Evolutionary conservation across 2,113 vertebrate species (phyloP), one percentile per base, ranked within the genome.

Genomic region (Petrocephalus microphthalmus): DNA sequence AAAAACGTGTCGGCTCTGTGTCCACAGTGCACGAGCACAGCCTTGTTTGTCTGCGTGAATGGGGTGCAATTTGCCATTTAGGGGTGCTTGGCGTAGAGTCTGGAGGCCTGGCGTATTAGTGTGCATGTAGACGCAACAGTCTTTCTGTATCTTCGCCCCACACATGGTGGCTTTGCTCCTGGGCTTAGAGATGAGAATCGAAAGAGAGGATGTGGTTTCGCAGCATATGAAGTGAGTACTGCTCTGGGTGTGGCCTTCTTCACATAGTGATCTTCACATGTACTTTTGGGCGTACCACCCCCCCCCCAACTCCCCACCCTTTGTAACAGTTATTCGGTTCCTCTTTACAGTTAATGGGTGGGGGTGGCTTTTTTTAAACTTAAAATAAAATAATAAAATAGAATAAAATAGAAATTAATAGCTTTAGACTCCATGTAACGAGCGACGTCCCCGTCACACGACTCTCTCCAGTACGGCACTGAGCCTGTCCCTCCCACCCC

Each of bases 161-260:
- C 53, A 29, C 11, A 20, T 29, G 71, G 42, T 19, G 54, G 45
- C 25, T 78, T 2, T 2, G 7, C 6, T 2, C 0, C 56, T 37
- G 56, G 25, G 19, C 11, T 29, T 33, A 20, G 37, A 42, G 13
- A 71, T 78, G 84, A 86, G 57, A 89, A 49, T 42, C 11, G 47
- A 74, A 89, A 85, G 42, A 86, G 84, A 51, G 84, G 88, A 78
- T 54, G 88, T 89, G 88, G 88, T 89, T 89, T 74, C 13, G 54
- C 3, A 5, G 51, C 49, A 56, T 20, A 45, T 53, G 64, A 89
- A 60, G 13, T 86, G 88, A 54, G 85, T 56, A 85, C 49, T 45
- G 22, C 57, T 71, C 11, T 56, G 57, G 57, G 88, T 51, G 84
- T 29, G 60, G 33, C 20, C 15, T 11, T 19, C 33, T 86, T 74